Conservation (phyloP, 2,888 invertebrate genomes). For the Melieria omissa region DNA sequence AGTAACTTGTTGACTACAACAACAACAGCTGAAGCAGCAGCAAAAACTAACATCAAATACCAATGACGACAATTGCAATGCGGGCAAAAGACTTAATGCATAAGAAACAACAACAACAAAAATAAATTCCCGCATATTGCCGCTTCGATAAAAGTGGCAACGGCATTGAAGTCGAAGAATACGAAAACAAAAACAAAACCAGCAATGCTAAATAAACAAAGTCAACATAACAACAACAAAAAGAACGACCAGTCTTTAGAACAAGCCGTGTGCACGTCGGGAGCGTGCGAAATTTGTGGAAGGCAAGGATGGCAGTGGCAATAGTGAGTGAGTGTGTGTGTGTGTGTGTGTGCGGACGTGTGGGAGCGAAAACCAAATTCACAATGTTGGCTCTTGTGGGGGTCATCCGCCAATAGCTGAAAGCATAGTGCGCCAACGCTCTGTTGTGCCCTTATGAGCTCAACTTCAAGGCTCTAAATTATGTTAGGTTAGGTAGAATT, state of each 20-base stretch:
- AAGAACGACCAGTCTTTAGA: background rate
- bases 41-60: background rate
- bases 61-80: background rate
- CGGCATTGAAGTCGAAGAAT: slow-evolving; percentile 15
- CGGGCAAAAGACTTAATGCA: too few relatives aligned
- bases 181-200: slow-evolving; percentile 66
- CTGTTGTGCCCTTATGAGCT: too few relatives aligned
- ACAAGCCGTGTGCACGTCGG: background rate
- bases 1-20: slow-evolving; percentile 24
- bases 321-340: slow-evolving; percentile 14
- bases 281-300: slow-evolving; percentile 27
- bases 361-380: background rate
- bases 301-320: slow-evolving; percentile 14
- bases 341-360: background rate
- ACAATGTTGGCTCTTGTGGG: too few relatives aligned
- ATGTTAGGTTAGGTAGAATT: too few relatives aligned
- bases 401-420: too few relatives aligned
- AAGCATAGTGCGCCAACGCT: too few relatives aligned
- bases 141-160: background rate
- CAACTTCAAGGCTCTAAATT: too few relatives aligned
- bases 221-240: background rate
- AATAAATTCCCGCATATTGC: slow-evolving; percentile 17
- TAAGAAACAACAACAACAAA: slow-evolving; percentile 19
- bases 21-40: slow-evolving; percentile 5
- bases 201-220: background rate